Evolutionary conservation across 2,888 invertebrate genomes (phyloP).

Genomic region (Apocheima hispidaria): DNA sequence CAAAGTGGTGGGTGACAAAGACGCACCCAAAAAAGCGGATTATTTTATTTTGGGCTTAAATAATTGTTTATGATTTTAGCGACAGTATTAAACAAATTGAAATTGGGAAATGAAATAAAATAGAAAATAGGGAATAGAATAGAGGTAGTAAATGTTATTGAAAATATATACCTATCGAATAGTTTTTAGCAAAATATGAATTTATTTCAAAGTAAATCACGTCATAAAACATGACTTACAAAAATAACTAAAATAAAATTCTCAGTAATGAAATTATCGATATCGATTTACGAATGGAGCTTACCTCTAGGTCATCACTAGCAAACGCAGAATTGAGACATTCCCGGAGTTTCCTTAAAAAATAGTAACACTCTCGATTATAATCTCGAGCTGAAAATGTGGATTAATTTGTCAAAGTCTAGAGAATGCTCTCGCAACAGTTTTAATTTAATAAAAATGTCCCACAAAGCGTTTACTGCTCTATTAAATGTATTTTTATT

Average conservation of each 20-base stretch:
- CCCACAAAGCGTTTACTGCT: slow-evolving; percentile 66
- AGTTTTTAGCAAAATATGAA: no score
- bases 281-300: slow-evolving; percentile 23
- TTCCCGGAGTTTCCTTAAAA: slow-evolving; percentile 60
- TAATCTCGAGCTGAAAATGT: slow-evolving; percentile 72
- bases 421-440: slow-evolving; percentile 45
- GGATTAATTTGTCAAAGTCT: slow-evolving; percentile 76
- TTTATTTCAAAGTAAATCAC: no score
- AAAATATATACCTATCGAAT: no score
- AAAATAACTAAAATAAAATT: neutral
- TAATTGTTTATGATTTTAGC: no score
- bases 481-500: slow-evolving; percentile 78
- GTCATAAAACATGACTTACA: no score
- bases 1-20: no score
- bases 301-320: slow-evolving; percentile 55
- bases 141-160: no score
- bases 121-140: no score
- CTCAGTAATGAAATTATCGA: slow-evolving; percentile 2
- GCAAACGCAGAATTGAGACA: slow-evolving; percentile 59
- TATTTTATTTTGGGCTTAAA: no score
- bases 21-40: no score
- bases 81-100: no score
- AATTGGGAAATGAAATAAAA: no score
- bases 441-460: slow-evolving; percentile 61
- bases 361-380: slow-evolving; percentile 64